These are phyloP conservation scores for Forbesichthys agassizii DNA, from an alignment of 2,113 vertebrate genomes.

Conservation along the genomic window DNA sequence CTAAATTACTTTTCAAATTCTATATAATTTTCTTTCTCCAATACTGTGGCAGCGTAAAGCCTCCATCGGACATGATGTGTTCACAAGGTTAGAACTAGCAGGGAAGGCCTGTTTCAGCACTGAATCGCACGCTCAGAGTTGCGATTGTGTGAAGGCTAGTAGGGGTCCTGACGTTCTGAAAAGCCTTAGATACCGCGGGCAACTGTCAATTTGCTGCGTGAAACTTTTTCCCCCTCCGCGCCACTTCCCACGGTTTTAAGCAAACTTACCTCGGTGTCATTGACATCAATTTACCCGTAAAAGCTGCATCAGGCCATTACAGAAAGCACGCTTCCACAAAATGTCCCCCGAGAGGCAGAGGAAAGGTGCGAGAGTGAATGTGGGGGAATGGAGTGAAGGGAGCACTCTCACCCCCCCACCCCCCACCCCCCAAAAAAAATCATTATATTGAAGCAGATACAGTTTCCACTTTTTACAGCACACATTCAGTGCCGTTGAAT, in stretches of 20 bases:
- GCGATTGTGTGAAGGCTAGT: constrained; percentile 55
- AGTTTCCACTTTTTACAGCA: no score
- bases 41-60: constrained; percentile 11
- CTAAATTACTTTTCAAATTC: background rate
- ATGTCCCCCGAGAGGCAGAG: constrained; percentile 37
- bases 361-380: background rate
- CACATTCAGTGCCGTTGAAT: no score
- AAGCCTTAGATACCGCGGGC: constrained; percentile 35
- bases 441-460: no score
- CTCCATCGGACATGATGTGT: background rate
- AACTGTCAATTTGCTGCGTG: constrained; percentile 54
- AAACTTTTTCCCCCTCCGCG: constrained; percentile 46
- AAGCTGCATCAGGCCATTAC: constrained; percentile 55
- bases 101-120: constrained; percentile 43
- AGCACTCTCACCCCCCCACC: no score
- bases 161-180: constrained; percentile 44
- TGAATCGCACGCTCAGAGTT: constrained; percentile 19
- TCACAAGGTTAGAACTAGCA: constrained; percentile 34
- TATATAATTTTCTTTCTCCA: background rate
- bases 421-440: no score
- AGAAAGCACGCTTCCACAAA: constrained; percentile 37
- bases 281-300: constrained; percentile 74
- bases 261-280: constrained; percentile 62
- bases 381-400: background rate
- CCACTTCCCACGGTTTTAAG: constrained; percentile 63